Percentiles rank a stretch among this genome's conserved stretches.
Evolutionary conservation across 2,113 vertebrate species (phyloP).

Genomic region (Hypanus sabinus): DNA sequence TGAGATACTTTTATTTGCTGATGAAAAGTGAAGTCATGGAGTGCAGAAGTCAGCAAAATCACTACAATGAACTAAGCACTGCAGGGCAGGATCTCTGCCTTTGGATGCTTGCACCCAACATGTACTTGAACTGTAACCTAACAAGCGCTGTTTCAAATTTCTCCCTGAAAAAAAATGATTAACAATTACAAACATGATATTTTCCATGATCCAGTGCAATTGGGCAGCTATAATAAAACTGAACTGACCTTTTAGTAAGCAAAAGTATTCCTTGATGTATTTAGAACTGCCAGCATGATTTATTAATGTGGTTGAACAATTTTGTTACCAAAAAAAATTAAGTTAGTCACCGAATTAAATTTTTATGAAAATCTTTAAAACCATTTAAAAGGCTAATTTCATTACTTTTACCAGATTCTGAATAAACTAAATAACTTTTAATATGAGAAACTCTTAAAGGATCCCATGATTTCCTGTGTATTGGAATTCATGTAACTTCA

Average conservation of each 20-base stretch:
- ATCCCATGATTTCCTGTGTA: neutral
- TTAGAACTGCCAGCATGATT: too few relatives aligned
- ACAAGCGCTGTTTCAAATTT: neutral
- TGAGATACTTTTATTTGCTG: neutral
- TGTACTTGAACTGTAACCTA: neutral
- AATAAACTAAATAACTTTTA: neutral
- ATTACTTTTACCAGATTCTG: neutral
- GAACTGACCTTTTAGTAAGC: too few relatives aligned
- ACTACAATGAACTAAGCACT: neutral
- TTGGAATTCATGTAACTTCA: neutral
- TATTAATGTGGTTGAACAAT: too few relatives aligned
- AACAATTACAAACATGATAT: neutral
- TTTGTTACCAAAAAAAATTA: too few relatives aligned
- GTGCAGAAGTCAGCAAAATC: neutral
- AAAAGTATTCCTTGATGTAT: too few relatives aligned
- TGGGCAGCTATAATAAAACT: neutral
- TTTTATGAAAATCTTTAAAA: neutral
- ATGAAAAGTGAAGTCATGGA: neutral
- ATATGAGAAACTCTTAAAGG: neutral
- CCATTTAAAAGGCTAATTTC: neutral
- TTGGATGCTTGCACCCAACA: neutral
- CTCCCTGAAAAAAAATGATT: neutral
- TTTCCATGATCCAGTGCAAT: neutral
- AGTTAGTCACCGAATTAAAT: neutral
- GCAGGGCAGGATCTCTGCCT: neutral